phyloP scores from a whole-genome alignment of 2,113 vertebrate genomes.

The Notiomystis cincta region DNA sequence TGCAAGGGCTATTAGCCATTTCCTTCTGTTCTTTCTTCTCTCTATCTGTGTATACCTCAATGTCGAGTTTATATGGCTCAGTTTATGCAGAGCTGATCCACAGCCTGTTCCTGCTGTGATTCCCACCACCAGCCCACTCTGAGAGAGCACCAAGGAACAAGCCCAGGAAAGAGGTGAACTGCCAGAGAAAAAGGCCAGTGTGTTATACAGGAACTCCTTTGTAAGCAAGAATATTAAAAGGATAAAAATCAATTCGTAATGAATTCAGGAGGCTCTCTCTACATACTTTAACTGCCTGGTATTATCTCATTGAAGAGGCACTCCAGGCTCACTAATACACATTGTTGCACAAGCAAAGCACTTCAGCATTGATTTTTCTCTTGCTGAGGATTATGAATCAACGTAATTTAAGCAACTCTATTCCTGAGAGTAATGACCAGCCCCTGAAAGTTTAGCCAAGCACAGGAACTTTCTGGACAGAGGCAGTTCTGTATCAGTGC shows the following conservation, averaged over 20 bases:
- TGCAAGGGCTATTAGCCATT: background rate
- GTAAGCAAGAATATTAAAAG: constrained; percentile 17
- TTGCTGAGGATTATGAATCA: background rate
- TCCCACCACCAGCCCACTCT: background rate
- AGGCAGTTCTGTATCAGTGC: background rate
- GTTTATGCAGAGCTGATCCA: background rate
- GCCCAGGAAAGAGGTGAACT: background rate
- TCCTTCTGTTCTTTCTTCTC: background rate
- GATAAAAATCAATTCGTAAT: background rate
- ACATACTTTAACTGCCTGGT: background rate
- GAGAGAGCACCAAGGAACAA: background rate
- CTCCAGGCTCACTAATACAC: background rate
- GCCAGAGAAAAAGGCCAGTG: background rate
- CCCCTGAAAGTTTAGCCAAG: background rate
- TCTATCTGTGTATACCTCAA: background rate
- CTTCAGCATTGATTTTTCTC: constrained; percentile 45
- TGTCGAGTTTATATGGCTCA: background rate
- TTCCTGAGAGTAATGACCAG: background rate
- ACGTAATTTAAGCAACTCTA: background rate
- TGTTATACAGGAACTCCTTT: background rate
- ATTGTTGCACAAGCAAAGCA: background rate
- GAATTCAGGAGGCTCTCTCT: background rate
- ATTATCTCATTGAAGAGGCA: background rate
- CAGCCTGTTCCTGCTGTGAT: background rate
- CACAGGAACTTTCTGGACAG: background rate